Percentiles rank a stretch among this genome's conserved stretches.
Conservation (phyloP, 1,140 invertebrate species). For the Calycopis cecrops region DNA sequence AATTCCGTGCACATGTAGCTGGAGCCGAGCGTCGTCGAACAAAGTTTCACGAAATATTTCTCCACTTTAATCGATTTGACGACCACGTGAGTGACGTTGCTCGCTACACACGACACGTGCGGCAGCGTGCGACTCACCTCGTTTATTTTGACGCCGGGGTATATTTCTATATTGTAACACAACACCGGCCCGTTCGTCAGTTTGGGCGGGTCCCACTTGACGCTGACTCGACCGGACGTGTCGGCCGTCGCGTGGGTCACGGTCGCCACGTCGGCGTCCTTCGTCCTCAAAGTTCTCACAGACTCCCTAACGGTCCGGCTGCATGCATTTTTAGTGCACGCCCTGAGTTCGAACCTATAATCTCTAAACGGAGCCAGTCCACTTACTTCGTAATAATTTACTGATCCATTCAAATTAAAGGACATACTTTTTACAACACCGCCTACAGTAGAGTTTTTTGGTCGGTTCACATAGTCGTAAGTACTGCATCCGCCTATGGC, state of each 20-base stretch:
- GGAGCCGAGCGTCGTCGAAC: constrained; percentile 44
- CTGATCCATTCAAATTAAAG: constrained; percentile 39
- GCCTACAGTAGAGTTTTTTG: constrained; percentile 34
- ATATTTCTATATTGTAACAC: constrained; percentile 47
- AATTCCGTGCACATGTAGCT: constrained; percentile 44
- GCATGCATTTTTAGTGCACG: constrained; percentile 41
- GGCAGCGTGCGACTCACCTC: constrained; percentile 36
- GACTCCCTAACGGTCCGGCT: constrained; percentile 43
- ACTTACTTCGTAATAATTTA: constrained; percentile 41
- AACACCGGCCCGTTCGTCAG: constrained; percentile 52
- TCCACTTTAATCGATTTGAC: constrained; percentile 32
- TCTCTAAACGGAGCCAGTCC: constrained; percentile 54
- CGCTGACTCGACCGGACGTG: constrained; percentile 31
- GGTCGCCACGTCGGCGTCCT: constrained; percentile 44
- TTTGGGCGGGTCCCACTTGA: constrained; percentile 51
- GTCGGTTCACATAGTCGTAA: constrained; percentile 28
- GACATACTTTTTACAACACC: constrained; percentile 36
- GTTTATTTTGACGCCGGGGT: constrained; percentile 37
- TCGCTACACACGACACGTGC: constrained; percentile 42
- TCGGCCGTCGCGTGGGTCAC: constrained; percentile 26
- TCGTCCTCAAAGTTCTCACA: constrained; percentile 44
- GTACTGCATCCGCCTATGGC: constrained; percentile 32
- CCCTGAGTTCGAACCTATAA: constrained; percentile 54
- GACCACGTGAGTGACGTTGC: constrained; percentile 31
- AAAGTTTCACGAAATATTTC: constrained; percentile 49